A percentile compares a stretch with the other conserved stretches of the same genome.
These are phyloP conservation scores for Drosophila dunni DNA, from an alignment of 1,140 invertebrate genomes.

Conservation along the genomic window DNA sequence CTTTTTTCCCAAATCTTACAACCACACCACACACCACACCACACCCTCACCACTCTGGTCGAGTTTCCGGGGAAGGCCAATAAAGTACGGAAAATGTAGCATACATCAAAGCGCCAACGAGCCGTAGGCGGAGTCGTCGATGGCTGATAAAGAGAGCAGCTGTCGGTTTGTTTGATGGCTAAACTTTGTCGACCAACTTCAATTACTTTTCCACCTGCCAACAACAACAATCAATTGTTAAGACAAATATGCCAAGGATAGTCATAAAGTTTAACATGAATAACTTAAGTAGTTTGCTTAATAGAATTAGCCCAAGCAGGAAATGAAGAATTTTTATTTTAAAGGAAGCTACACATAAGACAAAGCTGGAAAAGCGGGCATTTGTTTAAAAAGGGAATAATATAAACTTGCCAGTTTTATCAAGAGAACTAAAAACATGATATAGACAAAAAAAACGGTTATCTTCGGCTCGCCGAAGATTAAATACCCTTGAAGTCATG, in stretches of 20 bases:
- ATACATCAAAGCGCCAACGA: conserved; percentile 74
- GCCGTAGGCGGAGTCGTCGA: conserved; percentile 41
- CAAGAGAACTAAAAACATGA: not conserved
- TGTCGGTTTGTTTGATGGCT: conserved; percentile 71
- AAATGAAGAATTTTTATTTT: not conserved
- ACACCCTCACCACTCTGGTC: conserved; percentile 2
- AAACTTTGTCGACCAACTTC: conserved; percentile 73
- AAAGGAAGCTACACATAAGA: not conserved
- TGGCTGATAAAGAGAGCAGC: conserved; percentile 56
- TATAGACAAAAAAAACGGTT: too few species aligned
- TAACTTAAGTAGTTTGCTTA: not conserved
- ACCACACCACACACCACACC: not conserved
- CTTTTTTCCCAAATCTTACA: conserved; percentile 53
- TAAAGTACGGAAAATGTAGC: conserved; percentile 56
- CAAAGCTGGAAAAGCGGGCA: not conserved
- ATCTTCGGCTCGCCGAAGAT: too few species aligned
- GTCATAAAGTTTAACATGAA: not conserved
- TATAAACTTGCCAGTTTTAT: too few species aligned
- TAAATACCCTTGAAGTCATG: too few species aligned
- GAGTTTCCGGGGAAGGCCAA: not conserved
- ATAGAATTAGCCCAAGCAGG: conserved; percentile 1
- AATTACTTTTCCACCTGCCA: conserved; percentile 74
- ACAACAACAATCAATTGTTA: conserved; percentile 41
- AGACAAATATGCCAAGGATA: conserved; percentile 20
- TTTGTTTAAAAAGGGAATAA: too few species aligned